Evolutionary conservation across 2,888 invertebrate genomes (phyloP).

Genomic region (Altica lythri): DNA sequence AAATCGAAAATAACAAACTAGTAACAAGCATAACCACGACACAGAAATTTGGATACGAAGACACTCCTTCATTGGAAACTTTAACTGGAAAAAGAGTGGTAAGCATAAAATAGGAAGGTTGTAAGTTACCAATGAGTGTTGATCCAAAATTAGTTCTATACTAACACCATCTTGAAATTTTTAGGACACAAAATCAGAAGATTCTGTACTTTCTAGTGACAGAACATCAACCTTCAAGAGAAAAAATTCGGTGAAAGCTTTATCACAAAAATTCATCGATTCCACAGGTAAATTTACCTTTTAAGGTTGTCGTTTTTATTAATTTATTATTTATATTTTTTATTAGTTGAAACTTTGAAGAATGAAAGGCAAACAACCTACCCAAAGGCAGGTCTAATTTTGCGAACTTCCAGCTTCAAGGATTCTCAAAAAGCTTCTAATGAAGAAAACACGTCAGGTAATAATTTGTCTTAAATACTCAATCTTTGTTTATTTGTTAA

Average conservation of each 20-base stretch:
- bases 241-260: slow-evolving; percentile 76
- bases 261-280: slow-evolving; percentile 79
- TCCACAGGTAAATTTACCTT: slow-evolving; percentile 60
- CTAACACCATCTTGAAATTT: too few relatives aligned
- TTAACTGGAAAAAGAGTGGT: slow-evolving; percentile 46
- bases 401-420: slow-evolving; percentile 67
- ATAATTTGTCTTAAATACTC: too few relatives aligned
- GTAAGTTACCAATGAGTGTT: too few relatives aligned
- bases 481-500: too few relatives aligned
- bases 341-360: slow-evolving; percentile 62
- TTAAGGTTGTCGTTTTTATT: neutral
- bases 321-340: slow-evolving; percentile 11
- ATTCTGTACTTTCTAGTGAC: slow-evolving; percentile 38
- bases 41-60: slow-evolving; percentile 54
- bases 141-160: too few relatives aligned
- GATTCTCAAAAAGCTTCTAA: slow-evolving; percentile 51
- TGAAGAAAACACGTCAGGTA: slow-evolving; percentile 47
- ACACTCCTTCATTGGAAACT: slow-evolving; percentile 49
- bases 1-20: slow-evolving; percentile 42
- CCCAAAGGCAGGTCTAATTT: slow-evolving; percentile 76
- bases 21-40: slow-evolving; percentile 54
- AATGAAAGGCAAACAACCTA: slow-evolving; percentile 63
- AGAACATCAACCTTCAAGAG: slow-evolving; percentile 60
- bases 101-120: too few relatives aligned
- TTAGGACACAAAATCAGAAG: slow-evolving; percentile 19